Evolutionary conservation across 1,140 invertebrate species (phyloP).

Genomic region (Diplogasteroides magnus): DNA sequence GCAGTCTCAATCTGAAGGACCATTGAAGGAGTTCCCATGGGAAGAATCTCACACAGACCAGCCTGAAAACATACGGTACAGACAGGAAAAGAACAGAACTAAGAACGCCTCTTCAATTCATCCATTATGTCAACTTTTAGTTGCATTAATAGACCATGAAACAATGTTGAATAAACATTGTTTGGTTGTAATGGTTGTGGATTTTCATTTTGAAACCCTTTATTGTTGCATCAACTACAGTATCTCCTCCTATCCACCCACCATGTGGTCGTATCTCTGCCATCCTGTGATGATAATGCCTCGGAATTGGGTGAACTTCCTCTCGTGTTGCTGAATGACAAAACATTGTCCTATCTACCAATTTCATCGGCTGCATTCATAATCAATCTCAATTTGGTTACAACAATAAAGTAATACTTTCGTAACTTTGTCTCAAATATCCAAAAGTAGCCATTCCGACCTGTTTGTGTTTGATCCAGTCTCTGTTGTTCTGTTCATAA

Average conservation of each 20-base stretch:
- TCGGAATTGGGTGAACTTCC: conserved; percentile 15
- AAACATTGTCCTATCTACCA: conserved; percentile 7
- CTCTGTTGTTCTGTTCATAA: conserved; percentile 21
- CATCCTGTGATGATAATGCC: conserved; percentile 35
- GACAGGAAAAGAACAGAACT: too few relatives aligned
- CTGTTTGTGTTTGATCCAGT: conserved; percentile 26
- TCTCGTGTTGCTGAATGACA: neutral
- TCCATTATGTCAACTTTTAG: too few relatives aligned
- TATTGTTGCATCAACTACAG: too few relatives aligned
- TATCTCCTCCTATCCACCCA: too few relatives aligned
- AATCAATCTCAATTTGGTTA: too few relatives aligned
- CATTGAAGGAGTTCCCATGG: conserved; percentile 28
- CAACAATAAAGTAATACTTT: too few relatives aligned
- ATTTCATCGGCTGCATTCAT: neutral
- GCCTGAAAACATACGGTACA: neutral
- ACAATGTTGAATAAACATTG: too few relatives aligned
- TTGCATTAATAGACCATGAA: too few relatives aligned
- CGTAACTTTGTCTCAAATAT: too few relatives aligned
- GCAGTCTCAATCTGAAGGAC: conserved; percentile 25
- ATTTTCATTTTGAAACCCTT: too few relatives aligned
- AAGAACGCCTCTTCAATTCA: too few relatives aligned
- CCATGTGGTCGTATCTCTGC: conserved; percentile 33
- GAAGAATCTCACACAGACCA: conserved; percentile 28
- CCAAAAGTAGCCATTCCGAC: neutral
- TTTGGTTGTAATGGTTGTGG: too few relatives aligned